A percentile compares a stretch with the other conserved stretches of the same genome.
Conservation (phyloP, 2,888 invertebrate genomes). For the Leucoma salicis region DNA sequence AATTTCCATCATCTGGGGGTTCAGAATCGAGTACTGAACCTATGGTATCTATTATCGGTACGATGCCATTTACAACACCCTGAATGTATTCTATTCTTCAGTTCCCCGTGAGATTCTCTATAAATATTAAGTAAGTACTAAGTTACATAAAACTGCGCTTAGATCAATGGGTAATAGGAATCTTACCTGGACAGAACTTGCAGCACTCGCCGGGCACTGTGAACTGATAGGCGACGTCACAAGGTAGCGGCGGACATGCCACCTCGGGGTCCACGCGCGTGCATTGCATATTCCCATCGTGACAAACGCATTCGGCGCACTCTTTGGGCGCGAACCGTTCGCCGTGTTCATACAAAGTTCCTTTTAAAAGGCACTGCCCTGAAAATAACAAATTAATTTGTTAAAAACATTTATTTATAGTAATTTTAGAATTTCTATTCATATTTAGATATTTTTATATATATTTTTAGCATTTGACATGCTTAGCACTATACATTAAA, state of each 20-base stretch:
- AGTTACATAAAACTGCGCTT: no score
- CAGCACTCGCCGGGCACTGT: constrained; percentile 93
- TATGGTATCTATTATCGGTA: no score
- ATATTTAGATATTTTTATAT: no score
- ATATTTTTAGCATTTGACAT: no score
- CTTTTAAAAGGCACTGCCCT: constrained; percentile 88
- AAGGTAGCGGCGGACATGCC: constrained; percentile 89
- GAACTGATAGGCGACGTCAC: constrained; percentile 89
- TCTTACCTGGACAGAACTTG: constrained; percentile 91
- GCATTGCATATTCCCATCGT: constrained; percentile 91
- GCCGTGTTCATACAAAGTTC: constrained; percentile 90
- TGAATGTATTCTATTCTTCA: no score
- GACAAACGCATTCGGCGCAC: constrained; percentile 92
- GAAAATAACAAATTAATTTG: constrained; percentile 20
- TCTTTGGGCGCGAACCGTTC: constrained; percentile 87
- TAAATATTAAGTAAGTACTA: no score
- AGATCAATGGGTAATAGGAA: not conserved
- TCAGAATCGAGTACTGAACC: no score
- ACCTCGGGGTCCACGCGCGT: constrained; percentile 86
- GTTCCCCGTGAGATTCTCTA: no score
- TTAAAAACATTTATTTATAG: not conserved
- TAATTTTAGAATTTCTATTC: no score
- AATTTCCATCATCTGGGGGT: no score
- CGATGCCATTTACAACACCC: no score
- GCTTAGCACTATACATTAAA: no score